Percentiles rank a stretch among this genome's conserved stretches.
phyloP scores from a whole-genome alignment of 2,797 vertebrate species.

The Graptemys geographica region DNA sequence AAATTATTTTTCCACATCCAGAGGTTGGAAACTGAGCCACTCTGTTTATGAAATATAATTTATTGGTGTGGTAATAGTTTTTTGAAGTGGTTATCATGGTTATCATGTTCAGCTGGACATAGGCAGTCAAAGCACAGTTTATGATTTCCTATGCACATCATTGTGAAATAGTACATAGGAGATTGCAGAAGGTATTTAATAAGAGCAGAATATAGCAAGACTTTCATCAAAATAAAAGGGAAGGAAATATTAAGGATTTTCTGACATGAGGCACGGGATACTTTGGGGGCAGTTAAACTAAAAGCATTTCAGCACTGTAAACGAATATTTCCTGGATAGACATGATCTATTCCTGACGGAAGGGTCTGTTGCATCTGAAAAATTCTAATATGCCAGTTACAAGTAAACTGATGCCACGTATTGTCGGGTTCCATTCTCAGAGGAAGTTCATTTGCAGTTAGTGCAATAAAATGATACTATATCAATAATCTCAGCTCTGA shows the following conservation, averaged over 20 bases:
- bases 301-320: conserved; percentile 51
- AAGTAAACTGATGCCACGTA: conserved; percentile 11
- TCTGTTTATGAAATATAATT: not conserved
- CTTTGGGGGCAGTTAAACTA: conserved; percentile 52
- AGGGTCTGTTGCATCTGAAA: not conserved
- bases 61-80: conserved; percentile 25
- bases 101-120: conserved; percentile 31
- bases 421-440: conserved; percentile 57
- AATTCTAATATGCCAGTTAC: conserved; percentile 4
- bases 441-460: conserved; percentile 64
- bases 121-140: conserved; percentile 41
- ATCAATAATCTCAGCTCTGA: conserved; percentile 56
- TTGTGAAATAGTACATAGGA: conserved; percentile 45
- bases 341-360: conserved; percentile 47
- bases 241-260: conserved; percentile 63
- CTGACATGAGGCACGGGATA: conserved; percentile 52
- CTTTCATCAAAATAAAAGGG: conserved; percentile 67
- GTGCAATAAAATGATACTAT: conserved; percentile 47
- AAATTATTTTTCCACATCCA: not conserved
- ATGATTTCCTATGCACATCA: not conserved
- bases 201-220: conserved; percentile 59
- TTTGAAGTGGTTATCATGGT: not conserved
- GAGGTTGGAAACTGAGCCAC: not conserved
- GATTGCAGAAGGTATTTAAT: conserved; percentile 30
- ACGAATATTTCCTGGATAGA: conserved; percentile 62